Evolutionary conservation across 2,888 invertebrate species (phyloP), one percentile per base, ranked within the genome.

Genomic region (Agonopterix alstromeriana): DNA sequence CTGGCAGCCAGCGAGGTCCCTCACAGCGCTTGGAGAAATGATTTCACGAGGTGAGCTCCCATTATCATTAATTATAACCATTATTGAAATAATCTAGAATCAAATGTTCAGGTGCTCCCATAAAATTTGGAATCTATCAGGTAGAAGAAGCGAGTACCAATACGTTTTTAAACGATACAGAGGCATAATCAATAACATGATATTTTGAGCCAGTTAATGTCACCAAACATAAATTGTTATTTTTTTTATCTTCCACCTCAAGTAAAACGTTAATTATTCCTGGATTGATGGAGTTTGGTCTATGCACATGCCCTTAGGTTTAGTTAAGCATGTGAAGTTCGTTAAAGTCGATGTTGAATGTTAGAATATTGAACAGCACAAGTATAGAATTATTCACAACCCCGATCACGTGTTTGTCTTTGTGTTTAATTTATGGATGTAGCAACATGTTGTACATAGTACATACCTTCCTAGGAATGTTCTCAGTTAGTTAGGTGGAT

Each of bases 21-120:
- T 49, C 78, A 71, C 73, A 83, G 82, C 64, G 85, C 86, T 54
- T 87, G 87, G 87, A 81, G 78, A 65, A 79, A 75, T 59, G 87
- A 88, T 64, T 84, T 78, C 56, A 73, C 68, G 61, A 86, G 87
- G 87, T 88, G 71, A 87, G 87, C 61, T 42, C 45, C 8, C 12
- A 12, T 38, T 38, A 38, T 9, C n/a, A 38, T 38, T 38, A 38
- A 38, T n/a, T 38, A 8, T 38, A 38, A 38, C n/a, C 1, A 36
- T 3, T 36, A 1, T 36, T 9, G 36, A 10, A 36, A 36, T 36
- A 36, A 8, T 10, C 8, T 36, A 36, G 8, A 27, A 27, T 27
- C 27, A 27, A 27, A n/a, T n/a, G n/a, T 27, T 27, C 27, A 5
- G 27, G 7, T 27, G 27, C 27, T 5, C 27, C 27, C 7, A 27